phyloP scores from a whole-genome alignment of 2,797 vertebrate species.

The Rhynchonycteris naso region DNA sequence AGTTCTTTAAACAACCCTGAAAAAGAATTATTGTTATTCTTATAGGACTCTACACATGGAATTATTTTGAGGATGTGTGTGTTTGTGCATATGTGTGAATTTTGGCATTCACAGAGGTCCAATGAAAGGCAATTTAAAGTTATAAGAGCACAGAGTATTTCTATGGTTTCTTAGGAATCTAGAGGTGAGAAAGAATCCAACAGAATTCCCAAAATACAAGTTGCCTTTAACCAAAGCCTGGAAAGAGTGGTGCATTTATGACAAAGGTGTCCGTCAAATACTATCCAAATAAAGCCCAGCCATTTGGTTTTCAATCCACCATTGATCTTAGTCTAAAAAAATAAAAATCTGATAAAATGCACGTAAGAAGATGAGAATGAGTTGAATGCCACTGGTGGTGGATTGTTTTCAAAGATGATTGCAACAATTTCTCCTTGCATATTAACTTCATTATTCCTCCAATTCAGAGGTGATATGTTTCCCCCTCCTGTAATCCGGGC shows the following conservation, averaged over 20 bases:
- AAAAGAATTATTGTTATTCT: conserved; percentile 15
- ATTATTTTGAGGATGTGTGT: not conserved
- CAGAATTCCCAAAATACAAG: not conserved
- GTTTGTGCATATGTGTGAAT: not conserved
- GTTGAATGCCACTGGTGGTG: not conserved
- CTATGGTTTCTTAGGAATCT: not conserved
- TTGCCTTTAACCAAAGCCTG: not conserved
- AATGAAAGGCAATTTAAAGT: not conserved
- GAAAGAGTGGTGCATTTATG: not conserved
- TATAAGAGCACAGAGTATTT: not conserved
- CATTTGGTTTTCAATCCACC: not conserved
- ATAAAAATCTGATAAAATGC: not conserved
- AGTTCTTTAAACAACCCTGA: not conserved
- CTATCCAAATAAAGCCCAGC: not conserved
- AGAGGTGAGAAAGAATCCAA: not conserved
- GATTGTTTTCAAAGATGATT: not conserved
- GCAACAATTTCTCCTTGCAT: not conserved
- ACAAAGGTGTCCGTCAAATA: not conserved
- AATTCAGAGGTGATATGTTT: not conserved
- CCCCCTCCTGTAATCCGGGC: not conserved
- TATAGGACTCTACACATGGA: not conserved
- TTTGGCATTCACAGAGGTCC: not conserved
- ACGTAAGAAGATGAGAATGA: not conserved
- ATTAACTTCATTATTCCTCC: not conserved
- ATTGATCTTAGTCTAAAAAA: not conserved